These are phyloP conservation scores for Aphidius gifuensis DNA, from an alignment of 1,140 invertebrate genomes.

Conservation along the genomic window DNA sequence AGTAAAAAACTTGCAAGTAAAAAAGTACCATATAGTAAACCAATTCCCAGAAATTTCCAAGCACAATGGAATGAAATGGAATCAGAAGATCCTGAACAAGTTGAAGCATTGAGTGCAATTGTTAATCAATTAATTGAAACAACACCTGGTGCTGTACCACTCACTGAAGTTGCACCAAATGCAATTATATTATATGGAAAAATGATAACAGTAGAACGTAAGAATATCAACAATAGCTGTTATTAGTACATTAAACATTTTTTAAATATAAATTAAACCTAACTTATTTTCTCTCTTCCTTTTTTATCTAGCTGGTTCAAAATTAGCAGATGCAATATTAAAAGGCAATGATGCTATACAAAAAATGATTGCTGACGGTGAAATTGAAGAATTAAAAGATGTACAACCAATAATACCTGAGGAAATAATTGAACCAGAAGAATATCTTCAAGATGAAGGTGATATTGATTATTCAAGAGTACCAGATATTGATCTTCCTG, in stretches of 20 bases:
- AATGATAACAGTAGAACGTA: slow-evolving; percentile 70
- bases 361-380: slow-evolving; percentile 71
- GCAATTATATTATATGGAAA: slow-evolving; percentile 79
- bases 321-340: slow-evolving; percentile 68
- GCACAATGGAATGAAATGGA: slow-evolving; percentile 90
- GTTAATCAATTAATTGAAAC: slow-evolving; percentile 69
- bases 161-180: slow-evolving; percentile 69
- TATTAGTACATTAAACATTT: slow-evolving; percentile 14
- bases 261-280: not conserved
- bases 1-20: slow-evolving; percentile 68
- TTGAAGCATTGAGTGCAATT: slow-evolving; percentile 60
- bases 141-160: slow-evolving; percentile 66
- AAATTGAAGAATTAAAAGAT: slow-evolving; percentile 74
- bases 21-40: slow-evolving; percentile 89
- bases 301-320: slow-evolving; percentile 62
- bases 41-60: slow-evolving; percentile 93
- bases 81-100: slow-evolving; percentile 58
- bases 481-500: slow-evolving; percentile 46
- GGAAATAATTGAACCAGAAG: slow-evolving; percentile 60
- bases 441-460: slow-evolving; percentile 56
- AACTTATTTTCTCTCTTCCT: not conserved
- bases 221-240: slow-evolving; percentile 31
- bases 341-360: slow-evolving; percentile 74
- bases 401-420: slow-evolving; percentile 59
- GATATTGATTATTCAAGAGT: slow-evolving; percentile 50